phyloP scores from a whole-genome alignment of 2,797 vertebrate genomes.

The Masticophis lateralis region DNA sequence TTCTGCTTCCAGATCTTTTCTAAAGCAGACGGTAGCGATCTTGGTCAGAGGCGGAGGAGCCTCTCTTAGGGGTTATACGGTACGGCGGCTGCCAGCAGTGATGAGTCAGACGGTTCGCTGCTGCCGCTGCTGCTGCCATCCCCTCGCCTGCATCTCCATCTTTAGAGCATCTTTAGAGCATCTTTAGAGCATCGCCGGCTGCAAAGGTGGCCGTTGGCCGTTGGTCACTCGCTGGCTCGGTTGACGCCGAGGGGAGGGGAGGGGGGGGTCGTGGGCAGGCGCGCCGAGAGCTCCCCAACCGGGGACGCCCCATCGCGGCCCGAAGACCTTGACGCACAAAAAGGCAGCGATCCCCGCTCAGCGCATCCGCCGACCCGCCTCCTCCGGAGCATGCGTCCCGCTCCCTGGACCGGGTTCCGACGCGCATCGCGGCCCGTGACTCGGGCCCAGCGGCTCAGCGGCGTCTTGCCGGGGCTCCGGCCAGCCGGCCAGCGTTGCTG shows the following conservation, averaged over 20 bases:
- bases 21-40: slow-evolving; percentile 38
- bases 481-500: neutral
- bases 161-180: slow-evolving; percentile 41
- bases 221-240: neutral
- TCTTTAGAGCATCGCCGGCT: neutral
- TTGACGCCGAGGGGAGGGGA: too few relatives aligned
- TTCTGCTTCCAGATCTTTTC: slow-evolving; percentile 26
- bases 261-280: neutral
- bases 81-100: slow-evolving; percentile 79
- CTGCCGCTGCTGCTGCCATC: slow-evolving; percentile 79
- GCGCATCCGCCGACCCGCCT: neutral
- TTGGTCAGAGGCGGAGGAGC: slow-evolving; percentile 44
- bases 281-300: neutral
- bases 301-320: neutral
- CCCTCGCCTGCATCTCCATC: slow-evolving; percentile 61
- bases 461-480: neutral
- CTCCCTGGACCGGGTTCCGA: neutral
- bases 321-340: neutral
- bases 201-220: too few relatives aligned
- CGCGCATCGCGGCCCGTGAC: neutral
- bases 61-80: slow-evolving; percentile 54
- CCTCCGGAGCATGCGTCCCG: neutral
- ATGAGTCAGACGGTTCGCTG: slow-evolving; percentile 91
- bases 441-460: neutral
- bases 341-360: neutral